Evolutionary conservation across 2,113 vertebrate species (phyloP).

Genomic region (Motacilla tschutschensis): DNA sequence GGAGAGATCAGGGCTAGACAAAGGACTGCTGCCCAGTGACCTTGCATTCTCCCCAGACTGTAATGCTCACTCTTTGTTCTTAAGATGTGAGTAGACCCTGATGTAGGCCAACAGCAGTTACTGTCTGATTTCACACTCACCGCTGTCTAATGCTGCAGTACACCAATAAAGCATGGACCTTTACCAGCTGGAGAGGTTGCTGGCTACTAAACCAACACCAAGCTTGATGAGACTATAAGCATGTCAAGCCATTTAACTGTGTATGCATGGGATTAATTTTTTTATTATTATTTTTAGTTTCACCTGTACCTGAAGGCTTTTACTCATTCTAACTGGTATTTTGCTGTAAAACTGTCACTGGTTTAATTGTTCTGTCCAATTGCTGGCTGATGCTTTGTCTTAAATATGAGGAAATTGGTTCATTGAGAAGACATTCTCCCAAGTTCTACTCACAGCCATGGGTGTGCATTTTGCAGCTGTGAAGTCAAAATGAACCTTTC

Average conservation of each 20-base stretch:
- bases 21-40: slow-evolving; percentile 24
- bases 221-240: slow-evolving; percentile 63
- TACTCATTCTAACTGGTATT: slow-evolving; percentile 71
- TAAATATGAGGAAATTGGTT: slow-evolving; percentile 42
- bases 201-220: slow-evolving; percentile 57
- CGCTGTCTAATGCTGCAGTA: slow-evolving; percentile 12
- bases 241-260: slow-evolving; percentile 67
- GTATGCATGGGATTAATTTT: slow-evolving; percentile 71
- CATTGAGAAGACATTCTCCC: slow-evolving; percentile 22
- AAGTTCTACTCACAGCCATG: not conserved
- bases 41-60: not conserved
- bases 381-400: slow-evolving; percentile 58
- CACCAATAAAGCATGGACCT: slow-evolving; percentile 62
- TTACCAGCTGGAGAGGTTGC: slow-evolving; percentile 9
- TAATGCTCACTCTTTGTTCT: slow-evolving; percentile 25
- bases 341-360: slow-evolving; percentile 74
- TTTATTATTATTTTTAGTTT: slow-evolving; percentile 57
- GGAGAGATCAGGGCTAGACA: slow-evolving; percentile 14
- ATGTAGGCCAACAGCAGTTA: slow-evolving; percentile 61
- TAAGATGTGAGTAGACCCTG: not conserved
- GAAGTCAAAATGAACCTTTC: not conserved
- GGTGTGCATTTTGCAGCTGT: not conserved
- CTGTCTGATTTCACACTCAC: slow-evolving; percentile 61
- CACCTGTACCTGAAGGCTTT: slow-evolving; percentile 65
- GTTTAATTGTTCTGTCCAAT: slow-evolving; percentile 68